A percentile compares a stretch with the other conserved stretches of the same genome.
Conservation (phyloP, 2,797 vertebrate species). For the Chanos chanos region DNA sequence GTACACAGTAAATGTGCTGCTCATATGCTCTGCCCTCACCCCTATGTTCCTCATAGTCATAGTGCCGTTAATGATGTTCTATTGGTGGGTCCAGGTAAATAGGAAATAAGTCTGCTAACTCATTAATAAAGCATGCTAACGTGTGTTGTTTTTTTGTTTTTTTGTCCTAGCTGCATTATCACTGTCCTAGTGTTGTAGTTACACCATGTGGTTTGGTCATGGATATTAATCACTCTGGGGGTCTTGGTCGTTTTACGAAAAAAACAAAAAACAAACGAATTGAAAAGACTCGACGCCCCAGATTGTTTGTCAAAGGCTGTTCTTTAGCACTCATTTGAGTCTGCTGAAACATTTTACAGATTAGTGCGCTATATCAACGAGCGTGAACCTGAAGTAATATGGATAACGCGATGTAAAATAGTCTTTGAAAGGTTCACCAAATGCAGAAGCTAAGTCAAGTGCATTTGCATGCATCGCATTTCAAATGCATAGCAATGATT, state of each 20-base stretch:
- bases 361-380: too few relatives aligned
- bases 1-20: conserved; percentile 81
- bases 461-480: too few relatives aligned
- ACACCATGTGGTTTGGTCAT: conserved; percentile 43
- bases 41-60: conserved; percentile 78
- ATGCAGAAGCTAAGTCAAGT: too few relatives aligned
- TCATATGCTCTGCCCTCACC: conserved; percentile 80
- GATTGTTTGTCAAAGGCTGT: conserved; percentile 20
- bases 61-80: conserved; percentile 79
- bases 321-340: conserved; percentile 16
- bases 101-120: conserved; percentile 70
- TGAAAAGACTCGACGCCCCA: conserved; percentile 10
- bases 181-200: conserved; percentile 51
- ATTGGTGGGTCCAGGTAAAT: conserved; percentile 86
- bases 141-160: conserved; percentile 17
- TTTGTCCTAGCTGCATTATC: conserved; percentile 28
- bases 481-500: too few relatives aligned
- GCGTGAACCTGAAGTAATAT: too few relatives aligned
- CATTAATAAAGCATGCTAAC: conserved; percentile 61
- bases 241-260: background rate
- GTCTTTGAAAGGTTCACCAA: too few relatives aligned
- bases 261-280: background rate
- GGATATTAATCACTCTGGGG: conserved; percentile 10
- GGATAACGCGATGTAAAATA: too few relatives aligned
- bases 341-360: background rate